These are phyloP conservation scores for Chloroceryle aenea DNA, from an alignment of 2,113 vertebrate species.

Conservation along the genomic window DNA sequence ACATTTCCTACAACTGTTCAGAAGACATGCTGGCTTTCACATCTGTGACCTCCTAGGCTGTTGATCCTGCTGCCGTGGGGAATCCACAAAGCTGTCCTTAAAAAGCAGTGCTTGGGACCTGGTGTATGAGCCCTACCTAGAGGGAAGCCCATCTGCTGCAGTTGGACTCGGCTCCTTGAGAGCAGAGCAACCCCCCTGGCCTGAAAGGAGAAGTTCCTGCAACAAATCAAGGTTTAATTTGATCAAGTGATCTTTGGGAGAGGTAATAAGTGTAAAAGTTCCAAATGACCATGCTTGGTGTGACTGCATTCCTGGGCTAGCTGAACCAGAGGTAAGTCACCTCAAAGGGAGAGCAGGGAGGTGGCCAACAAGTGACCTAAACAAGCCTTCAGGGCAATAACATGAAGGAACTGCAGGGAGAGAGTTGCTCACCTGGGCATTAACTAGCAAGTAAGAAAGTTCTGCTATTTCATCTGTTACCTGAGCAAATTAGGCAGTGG, in stretches of 20 bases:
- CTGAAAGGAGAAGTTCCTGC: not conserved
- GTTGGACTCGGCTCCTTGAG: not conserved
- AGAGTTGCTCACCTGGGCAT: not conserved
- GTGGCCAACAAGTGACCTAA: not conserved
- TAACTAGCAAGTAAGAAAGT: not conserved
- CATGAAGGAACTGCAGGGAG: not conserved
- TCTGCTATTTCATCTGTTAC: not conserved
- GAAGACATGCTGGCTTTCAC: not conserved
- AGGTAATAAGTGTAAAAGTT: not conserved
- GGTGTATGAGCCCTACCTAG: not conserved
- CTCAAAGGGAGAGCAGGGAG: not conserved
- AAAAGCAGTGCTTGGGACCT: not conserved
- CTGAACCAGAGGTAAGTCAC: not conserved
- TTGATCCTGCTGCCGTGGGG: not conserved
- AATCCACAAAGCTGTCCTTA: not conserved
- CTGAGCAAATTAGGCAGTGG: not conserved
- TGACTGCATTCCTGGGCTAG: not conserved
- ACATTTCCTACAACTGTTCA: not conserved
- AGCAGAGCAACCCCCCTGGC: not conserved
- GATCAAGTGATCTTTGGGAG: not conserved
- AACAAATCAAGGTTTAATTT: not conserved
- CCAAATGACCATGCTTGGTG: not conserved
- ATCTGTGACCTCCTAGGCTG: not conserved
- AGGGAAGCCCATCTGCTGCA: not conserved
- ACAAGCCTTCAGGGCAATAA: not conserved